These are phyloP conservation scores for Okamejei kenojei DNA, from an alignment of 2,797 vertebrate species.

Conservation along the genomic window DNA sequence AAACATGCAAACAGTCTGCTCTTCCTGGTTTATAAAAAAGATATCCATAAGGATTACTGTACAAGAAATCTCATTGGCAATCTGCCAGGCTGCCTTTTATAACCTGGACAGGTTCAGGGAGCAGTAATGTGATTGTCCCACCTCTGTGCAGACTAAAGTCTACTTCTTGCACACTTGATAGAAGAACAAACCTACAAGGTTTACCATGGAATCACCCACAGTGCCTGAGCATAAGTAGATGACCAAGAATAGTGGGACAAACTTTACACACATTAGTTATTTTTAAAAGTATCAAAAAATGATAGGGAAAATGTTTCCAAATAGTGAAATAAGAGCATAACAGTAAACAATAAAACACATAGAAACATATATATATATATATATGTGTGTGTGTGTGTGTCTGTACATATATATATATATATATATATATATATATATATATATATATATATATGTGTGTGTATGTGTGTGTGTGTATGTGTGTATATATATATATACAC, in stretches of 20 bases:
- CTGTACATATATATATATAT: no score
- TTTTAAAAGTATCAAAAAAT: no score
- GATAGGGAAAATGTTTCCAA: no score
- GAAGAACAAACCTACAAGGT: not conserved
- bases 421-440: no score
- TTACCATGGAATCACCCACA: no score
- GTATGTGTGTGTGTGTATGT: no score
- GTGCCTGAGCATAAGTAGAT: not conserved
- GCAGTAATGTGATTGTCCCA: not conserved
- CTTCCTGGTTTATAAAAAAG: not conserved
- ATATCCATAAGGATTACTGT: not conserved
- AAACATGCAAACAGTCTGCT: conserved; percentile 10
- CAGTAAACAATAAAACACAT: no score
- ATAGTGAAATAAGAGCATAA: no score
- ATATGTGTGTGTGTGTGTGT: no score
- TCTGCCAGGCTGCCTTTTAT: not conserved
- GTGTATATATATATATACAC: no score
- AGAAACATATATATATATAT: no score
- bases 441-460: no score
- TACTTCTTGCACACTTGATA: not conserved
- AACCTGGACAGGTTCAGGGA: not conserved
- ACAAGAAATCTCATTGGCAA: not conserved
- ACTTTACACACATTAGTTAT: not conserved
- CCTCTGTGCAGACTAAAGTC: not conserved
- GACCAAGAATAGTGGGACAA: not conserved